phyloP scores from a whole-genome alignment of 2,888 invertebrate genomes.

The Acanthosepion lycidas region DNA sequence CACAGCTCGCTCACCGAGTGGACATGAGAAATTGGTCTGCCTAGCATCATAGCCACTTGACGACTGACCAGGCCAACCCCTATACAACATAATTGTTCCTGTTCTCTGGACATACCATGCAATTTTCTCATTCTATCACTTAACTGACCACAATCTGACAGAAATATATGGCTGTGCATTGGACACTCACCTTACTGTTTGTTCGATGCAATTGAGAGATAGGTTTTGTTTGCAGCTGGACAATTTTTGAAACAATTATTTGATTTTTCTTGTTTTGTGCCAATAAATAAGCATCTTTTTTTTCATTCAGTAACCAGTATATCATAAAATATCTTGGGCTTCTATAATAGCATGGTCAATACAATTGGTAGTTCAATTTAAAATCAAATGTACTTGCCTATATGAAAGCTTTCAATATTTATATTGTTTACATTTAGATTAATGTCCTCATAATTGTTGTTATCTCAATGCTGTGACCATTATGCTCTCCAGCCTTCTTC shows the following conservation, averaged over 20 bases:
- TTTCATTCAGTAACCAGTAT: background rate
- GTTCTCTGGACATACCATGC: background rate
- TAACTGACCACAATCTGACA: constrained; percentile 10
- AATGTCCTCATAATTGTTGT: no score
- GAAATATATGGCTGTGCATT: constrained; percentile 33
- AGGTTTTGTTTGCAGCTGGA: background rate
- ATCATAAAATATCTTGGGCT: background rate
- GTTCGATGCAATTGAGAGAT: background rate
- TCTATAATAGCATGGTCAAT: background rate
- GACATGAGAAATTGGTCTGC: constrained; percentile 33
- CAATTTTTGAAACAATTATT: background rate
- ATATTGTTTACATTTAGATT: no score
- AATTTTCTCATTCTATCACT: constrained; percentile 33
- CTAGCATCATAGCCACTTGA: constrained; percentile 14
- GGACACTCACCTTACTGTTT: background rate
- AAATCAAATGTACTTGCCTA: background rate
- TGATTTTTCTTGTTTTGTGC: background rate
- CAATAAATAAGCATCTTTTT: background rate
- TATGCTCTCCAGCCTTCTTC: no score
- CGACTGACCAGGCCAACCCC: constrained; percentile 3
- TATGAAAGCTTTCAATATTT: no score
- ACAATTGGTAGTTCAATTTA: background rate
- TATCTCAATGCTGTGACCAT: no score
- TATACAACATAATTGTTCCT: constrained; percentile 33
- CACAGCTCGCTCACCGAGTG: background rate